Evolutionary conservation across 2,113 vertebrate species (phyloP).

Genomic region (Fregata magnificens): DNA sequence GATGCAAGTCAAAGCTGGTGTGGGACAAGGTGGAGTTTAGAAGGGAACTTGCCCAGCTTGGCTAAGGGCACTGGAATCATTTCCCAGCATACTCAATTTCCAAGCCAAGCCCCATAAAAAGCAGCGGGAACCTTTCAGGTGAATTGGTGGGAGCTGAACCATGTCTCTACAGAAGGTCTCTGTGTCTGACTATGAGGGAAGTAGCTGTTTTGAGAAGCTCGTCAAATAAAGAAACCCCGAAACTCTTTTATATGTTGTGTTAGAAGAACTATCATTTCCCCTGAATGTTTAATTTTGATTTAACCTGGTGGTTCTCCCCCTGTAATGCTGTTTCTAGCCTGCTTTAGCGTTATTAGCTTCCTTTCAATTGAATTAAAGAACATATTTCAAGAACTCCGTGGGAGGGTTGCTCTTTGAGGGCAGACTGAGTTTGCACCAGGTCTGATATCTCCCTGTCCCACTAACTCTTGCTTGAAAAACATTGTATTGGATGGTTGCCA

Average conservation of each 20-base stretch:
- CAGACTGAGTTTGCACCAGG: background rate
- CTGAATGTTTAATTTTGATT: background rate
- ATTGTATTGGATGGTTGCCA: rapidly evolving
- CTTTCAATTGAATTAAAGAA: background rate
- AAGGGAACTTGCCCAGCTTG: background rate
- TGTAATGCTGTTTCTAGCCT: background rate
- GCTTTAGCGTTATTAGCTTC: background rate
- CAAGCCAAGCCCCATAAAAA: background rate
- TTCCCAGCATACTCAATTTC: background rate
- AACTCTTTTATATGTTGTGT: background rate
- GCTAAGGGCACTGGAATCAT: background rate
- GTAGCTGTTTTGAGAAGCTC: background rate
- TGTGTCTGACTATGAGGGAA: background rate
- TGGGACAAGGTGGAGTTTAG: background rate
- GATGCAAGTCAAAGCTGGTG: background rate
- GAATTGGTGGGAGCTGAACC: background rate
- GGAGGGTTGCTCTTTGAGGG: background rate
- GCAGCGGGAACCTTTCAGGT: background rate
- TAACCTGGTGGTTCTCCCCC: background rate
- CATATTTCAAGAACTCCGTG: background rate
- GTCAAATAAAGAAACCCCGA: background rate
- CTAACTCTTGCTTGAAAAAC: background rate
- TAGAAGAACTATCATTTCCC: background rate
- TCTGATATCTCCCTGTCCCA: background rate
- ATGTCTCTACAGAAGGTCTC: background rate